These are phyloP conservation scores for Tragelaphus scriptus DNA, from an alignment of 2,113 vertebrate species.

Conservation along the genomic window DNA sequence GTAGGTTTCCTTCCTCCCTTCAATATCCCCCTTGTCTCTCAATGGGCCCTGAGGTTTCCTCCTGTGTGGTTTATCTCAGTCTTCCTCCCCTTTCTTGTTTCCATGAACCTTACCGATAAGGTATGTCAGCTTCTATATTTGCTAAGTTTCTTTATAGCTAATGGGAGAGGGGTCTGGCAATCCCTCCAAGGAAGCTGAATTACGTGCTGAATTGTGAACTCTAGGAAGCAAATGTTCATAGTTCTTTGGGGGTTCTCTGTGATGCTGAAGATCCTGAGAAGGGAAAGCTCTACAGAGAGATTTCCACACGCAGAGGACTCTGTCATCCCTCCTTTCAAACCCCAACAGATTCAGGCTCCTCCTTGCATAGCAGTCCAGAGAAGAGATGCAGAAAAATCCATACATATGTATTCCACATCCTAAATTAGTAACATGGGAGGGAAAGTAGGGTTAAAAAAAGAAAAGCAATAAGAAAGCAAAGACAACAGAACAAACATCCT, in stretches of 20 bases:
- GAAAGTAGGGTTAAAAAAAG: neutral
- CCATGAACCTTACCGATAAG: neutral
- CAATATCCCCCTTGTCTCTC: neutral
- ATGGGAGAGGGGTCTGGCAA: neutral
- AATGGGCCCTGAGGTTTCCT: neutral
- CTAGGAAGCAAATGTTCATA: neutral
- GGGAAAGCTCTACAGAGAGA: neutral
- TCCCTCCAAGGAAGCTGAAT: neutral
- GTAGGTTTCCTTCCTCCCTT: neutral
- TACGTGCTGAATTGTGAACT: neutral
- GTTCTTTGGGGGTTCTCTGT: neutral
- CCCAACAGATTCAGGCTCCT: neutral
- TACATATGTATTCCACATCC: neutral
- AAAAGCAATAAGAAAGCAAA: neutral
- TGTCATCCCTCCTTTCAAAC: neutral
- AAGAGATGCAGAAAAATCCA: neutral
- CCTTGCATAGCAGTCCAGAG: neutral
- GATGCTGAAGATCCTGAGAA: neutral
- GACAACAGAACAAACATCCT: conserved; percentile 2
- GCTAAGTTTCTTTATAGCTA: neutral
- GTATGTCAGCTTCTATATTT: neutral
- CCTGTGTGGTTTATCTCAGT: neutral
- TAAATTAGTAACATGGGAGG: neutral
- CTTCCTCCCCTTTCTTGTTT: neutral
- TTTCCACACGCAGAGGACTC: accelerated